These are phyloP conservation scores for Beaufortia kweichowensis DNA, from an alignment of 2,113 vertebrate genomes.

Conservation along the genomic window DNA sequence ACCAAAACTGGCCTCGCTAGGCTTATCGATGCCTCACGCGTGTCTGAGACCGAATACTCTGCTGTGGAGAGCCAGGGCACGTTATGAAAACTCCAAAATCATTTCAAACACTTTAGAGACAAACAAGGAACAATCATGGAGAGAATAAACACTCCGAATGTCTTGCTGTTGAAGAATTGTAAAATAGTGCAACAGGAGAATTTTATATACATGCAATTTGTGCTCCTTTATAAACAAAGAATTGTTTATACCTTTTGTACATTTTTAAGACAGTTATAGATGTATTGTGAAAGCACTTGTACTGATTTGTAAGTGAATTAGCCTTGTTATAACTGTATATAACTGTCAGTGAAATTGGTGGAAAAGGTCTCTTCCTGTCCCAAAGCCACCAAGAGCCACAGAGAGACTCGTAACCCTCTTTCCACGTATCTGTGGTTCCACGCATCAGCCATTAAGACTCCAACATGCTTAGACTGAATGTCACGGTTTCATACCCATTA, in stretches of 20 bases:
- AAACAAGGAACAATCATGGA: constrained; percentile 5
- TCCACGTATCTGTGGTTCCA: constrained; percentile 33
- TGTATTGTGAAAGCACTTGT: constrained; percentile 54
- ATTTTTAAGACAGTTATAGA: constrained; percentile 1
- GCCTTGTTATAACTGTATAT: constrained; percentile 22
- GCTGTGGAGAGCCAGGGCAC: constrained; percentile 74
- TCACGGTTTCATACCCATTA: constrained; percentile 22
- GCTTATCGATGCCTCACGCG: constrained; percentile 81
- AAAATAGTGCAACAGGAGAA: constrained; percentile 14
- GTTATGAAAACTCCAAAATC: constrained; percentile 44
- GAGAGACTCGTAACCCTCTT: constrained; percentile 23
- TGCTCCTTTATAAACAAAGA: constrained; percentile 29
- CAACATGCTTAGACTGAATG: constrained; percentile 25
- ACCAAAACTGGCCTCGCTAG: constrained; percentile 86
- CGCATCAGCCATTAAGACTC: not conserved
- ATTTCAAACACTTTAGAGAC: constrained; percentile 1
- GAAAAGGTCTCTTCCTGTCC: not conserved
- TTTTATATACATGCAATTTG: constrained; percentile 36
- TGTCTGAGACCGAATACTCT: constrained; percentile 82
- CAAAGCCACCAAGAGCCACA: constrained; percentile 20
- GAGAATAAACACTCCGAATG: not conserved
- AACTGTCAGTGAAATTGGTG: constrained; percentile 16
- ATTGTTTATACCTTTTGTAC: constrained; percentile 34
- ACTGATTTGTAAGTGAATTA: constrained; percentile 18
- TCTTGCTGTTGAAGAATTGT: constrained; percentile 1